These are phyloP conservation scores for Crocodylus rhombifer DNA, from an alignment of 2,797 vertebrate species.

Conservation along the genomic window DNA sequence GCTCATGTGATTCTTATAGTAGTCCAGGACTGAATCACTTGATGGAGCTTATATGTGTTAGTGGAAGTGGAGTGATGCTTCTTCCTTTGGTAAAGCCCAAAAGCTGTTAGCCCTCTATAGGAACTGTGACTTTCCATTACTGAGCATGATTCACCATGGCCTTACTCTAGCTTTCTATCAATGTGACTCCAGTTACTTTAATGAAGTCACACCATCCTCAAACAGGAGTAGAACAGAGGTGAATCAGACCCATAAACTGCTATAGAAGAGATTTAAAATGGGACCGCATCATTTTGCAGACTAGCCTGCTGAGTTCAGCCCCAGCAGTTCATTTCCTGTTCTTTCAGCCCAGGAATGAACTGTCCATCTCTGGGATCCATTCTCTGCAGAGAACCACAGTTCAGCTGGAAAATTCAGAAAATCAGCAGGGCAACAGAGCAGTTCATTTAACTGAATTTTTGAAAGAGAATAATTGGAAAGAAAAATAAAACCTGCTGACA, in stretches of 20 bases:
- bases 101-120: background rate
- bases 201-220: background rate
- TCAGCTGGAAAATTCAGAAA: background rate
- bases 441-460: background rate
- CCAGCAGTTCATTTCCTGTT: background rate
- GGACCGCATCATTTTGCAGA: background rate
- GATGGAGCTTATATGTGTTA: background rate
- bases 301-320: background rate
- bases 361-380: background rate
- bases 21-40: background rate
- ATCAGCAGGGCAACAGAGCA: background rate
- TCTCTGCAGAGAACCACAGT: background rate
- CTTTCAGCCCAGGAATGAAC: background rate
- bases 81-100: background rate
- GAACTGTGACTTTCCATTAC: background rate
- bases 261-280: background rate
- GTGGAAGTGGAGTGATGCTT: background rate
- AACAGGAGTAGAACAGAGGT: background rate
- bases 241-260: background rate
- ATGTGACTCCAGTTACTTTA: rapidly evolving
- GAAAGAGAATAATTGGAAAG: background rate
- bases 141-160: background rate
- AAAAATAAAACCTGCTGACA: slow-evolving; percentile 18
- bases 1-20: background rate
- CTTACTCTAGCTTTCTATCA: background rate